Evolutionary conservation across 1,140 invertebrate genomes (phyloP), one percentile per base, ranked within the genome.

Genomic region (Lepidotrigona ventralis): DNA sequence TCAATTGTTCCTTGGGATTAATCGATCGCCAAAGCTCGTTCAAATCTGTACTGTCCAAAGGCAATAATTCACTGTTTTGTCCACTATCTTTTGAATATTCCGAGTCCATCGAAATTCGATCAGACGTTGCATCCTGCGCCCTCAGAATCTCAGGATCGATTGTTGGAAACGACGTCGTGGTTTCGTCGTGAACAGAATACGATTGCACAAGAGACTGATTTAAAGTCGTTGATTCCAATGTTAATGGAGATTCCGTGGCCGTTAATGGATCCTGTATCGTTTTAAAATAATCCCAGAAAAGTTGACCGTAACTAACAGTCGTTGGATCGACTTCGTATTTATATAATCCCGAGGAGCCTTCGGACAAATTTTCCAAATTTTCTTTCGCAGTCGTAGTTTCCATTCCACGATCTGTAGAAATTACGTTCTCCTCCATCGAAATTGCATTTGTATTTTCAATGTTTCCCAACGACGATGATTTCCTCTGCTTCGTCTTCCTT

Each of bases 231-330:
- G 70, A 60, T 5, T 81, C 46, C 0, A 29, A 11, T 2, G 51
- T 51, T 0, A 46, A 3, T 9, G 64, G 9, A 17, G 54, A 14
- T 11, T 60, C 29, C 0, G 69, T 54, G 4, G 74, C 66, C 3
- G 73, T 81, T 15, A 68, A 72, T 23, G 85, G 84, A 63, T 80
- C 89, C 78, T 88, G 81, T 58, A 75, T 84, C 21, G 89, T 76
- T 66, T 89, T 90, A 21, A 89, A 93, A 51, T 90, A 91, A 39
- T 92, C 71, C 91, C 91, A 92, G 26, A 92, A 86, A 11, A 91
- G 21, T n/a, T 90, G 68, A 12, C 86, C 71, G 23, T 88, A 88
- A 23, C 64, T 88, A 5, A 86, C 23, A 3, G 85, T 86, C 17
- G 69, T 79, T 19, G 90, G 82, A 14, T 53, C 60, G 1, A 70